These are phyloP conservation scores for Rhopalosiphum nymphaeae DNA, from an alignment of 2,888 invertebrate species.

Conservation along the genomic window DNA sequence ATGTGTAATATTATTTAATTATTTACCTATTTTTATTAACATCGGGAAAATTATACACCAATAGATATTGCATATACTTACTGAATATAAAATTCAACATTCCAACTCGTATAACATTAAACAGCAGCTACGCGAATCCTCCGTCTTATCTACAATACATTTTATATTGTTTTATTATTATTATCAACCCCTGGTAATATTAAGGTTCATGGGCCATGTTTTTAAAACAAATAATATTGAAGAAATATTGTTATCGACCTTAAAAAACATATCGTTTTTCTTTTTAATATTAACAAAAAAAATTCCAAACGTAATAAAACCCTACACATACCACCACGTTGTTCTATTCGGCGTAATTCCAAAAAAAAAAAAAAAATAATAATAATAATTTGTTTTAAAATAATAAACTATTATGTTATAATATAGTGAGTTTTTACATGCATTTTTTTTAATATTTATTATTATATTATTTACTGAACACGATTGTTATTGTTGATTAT, in stretches of 20 bases:
- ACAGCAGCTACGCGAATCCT: not conserved
- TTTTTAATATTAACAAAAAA: not conserved
- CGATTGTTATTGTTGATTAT: constrained; percentile 50
- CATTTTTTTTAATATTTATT: constrained; percentile 23
- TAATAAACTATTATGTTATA: not conserved
- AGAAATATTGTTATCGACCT: constrained; percentile 40
- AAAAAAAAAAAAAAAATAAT: not conserved
- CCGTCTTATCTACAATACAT: not conserved
- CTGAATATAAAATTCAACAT: not conserved
- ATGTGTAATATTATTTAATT: not conserved
- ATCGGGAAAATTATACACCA: not conserved
- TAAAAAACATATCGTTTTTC: constrained; percentile 28
- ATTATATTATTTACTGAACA: constrained; percentile 10
- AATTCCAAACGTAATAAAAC: not conserved
- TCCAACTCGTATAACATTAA: not conserved
- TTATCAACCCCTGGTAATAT: not conserved
- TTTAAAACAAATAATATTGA: not conserved
- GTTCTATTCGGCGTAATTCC: not conserved
- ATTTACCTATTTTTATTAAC: not conserved
- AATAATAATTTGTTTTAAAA: not conserved
- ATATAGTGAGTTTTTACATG: constrained; percentile 1
- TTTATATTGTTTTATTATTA: no score
- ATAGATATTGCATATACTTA: not conserved
- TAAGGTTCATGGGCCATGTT: not conserved
- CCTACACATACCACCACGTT: not conserved